Base-by-base conservation (phyloP, 2,888 invertebrate species). In the Spialia ferax region DNA sequence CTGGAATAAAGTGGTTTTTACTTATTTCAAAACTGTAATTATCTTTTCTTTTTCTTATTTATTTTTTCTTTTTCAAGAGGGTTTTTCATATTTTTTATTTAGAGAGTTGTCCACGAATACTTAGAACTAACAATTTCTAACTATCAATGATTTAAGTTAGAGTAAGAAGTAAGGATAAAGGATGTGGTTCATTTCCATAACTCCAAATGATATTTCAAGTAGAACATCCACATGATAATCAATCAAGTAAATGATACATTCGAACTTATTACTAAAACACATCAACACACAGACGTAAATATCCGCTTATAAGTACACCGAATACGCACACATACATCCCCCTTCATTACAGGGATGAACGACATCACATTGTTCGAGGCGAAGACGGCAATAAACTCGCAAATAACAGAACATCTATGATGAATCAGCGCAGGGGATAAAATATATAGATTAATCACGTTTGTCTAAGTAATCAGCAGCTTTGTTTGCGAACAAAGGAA, bases 401-500 rank as follows among this genome's bases (percentile, higher is more conserved):
- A 60, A 60, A 45, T 60, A 66, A 60, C 52, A 10, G 23, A 42
- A 42, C 54, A 50, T 20, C 38, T 66, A 66, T 66, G 52, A 65
- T 52, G 60, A 66, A 66, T 60, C 65, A 52, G 65, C 52, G 8
- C 32, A 11, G 35, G 8, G 59, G 64, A 59, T 52, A 52, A 59
- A 55, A 59, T 65, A 26, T 29, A 38, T 59, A 57, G 48, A 59
- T 59, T 65, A 59, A 65, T 65, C 42, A 66, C 54, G 66, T 65
- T 65, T 54, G 60, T 50, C 60, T 54, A 42, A 66, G 60, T 52
- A 45, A 66, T 66, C 59, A 42, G 57, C 38, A 18, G 52, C 50
- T 59, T 64, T 66, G 59, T 65, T 50, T 29, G 59, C 59, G 52
- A 66, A 66, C 65, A 60, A 66, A 66, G 65, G 52, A 48, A 48